Conservation (phyloP, 2,113 vertebrate species). For the Poeciliopsis prolifica region DNA sequence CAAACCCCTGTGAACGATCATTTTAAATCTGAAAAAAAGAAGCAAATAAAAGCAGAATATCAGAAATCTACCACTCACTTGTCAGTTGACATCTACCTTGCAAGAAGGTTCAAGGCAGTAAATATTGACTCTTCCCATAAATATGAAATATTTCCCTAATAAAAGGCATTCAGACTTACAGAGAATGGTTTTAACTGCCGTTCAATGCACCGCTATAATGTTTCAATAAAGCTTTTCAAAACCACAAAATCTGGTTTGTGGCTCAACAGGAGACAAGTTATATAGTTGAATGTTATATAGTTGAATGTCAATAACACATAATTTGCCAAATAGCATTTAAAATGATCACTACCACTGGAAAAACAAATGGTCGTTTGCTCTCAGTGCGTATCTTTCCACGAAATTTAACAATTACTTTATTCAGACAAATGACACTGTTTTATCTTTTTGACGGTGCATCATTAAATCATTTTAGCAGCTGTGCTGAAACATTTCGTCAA, state of each 20-base stretch:
- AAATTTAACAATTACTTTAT: background rate
- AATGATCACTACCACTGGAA: background rate
- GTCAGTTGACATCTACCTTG: background rate
- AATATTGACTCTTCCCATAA: background rate
- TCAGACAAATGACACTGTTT: background rate
- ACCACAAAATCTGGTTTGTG: background rate
- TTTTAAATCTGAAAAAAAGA: no score
- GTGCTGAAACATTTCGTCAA: constrained; percentile 16
- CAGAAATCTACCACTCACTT: background rate
- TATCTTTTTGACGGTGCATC: constrained; percentile 15
- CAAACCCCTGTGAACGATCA: no score
- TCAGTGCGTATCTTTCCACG: background rate
- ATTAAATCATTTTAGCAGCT: background rate
- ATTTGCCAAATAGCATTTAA: background rate
- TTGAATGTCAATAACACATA: background rate
- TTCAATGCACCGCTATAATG: background rate
- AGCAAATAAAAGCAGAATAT: background rate
- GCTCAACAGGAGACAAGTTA: background rate
- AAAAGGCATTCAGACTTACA: background rate
- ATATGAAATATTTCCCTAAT: background rate
- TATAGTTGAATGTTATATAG: background rate
- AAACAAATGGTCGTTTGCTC: no score
- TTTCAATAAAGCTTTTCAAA: background rate
- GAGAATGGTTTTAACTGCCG: background rate
- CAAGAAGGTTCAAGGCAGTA: background rate